These are phyloP conservation scores for Lophochroa leadbeateri DNA, from an alignment of 2,113 vertebrate genomes.

Conservation along the genomic window DNA sequence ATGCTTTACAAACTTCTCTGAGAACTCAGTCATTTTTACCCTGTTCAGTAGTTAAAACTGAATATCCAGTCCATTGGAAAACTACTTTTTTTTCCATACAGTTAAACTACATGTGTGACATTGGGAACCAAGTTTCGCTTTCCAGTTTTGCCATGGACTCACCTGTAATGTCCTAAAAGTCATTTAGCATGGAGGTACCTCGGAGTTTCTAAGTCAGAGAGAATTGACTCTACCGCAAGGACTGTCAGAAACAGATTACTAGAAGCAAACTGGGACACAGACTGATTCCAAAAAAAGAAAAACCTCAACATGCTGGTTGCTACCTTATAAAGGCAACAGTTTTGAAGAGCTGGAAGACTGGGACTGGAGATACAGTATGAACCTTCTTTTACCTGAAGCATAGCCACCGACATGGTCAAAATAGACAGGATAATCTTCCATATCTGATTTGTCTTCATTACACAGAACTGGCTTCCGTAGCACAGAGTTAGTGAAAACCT, in stretches of 20 bases:
- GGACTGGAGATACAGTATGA: not conserved
- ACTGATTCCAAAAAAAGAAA: not conserved
- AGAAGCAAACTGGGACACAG: not conserved
- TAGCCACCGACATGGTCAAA: accelerated
- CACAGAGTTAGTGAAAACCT: conserved; percentile 66
- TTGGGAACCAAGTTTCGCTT: not conserved
- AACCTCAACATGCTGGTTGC: not conserved
- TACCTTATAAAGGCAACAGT: not conserved
- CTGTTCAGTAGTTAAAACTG: not conserved
- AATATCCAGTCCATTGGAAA: not conserved
- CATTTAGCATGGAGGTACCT: not conserved
- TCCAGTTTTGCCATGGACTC: not conserved
- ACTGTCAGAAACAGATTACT: not conserved
- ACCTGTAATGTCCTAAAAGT: not conserved
- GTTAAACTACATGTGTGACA: not conserved
- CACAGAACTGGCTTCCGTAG: conserved; percentile 73
- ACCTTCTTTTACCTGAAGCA: not conserved
- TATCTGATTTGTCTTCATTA: not conserved
- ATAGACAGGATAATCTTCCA: not conserved
- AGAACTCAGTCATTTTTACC: not conserved
- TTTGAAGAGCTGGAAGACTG: not conserved
- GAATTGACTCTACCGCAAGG: not conserved
- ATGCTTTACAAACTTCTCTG: not conserved
- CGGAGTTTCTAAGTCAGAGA: not conserved
- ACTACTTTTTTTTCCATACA: not conserved